phyloP scores from a whole-genome alignment of 2,113 vertebrate genomes.

The Grus americana region DNA sequence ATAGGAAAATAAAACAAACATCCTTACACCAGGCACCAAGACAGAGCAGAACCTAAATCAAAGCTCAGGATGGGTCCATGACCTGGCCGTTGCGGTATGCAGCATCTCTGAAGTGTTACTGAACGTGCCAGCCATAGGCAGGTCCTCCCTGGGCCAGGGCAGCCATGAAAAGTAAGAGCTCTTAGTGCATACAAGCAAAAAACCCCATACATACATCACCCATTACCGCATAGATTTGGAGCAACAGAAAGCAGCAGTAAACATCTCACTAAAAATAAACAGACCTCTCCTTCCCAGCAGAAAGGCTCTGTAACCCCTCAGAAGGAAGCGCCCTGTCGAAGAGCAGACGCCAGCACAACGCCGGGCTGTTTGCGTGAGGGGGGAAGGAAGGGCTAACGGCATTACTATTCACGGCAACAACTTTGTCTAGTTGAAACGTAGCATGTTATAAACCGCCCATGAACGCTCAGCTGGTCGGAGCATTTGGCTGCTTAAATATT shows the following conservation, averaged over 20 bases:
- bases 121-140: fast-evolving
- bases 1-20: background rate
- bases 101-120: background rate
- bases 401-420: background rate
- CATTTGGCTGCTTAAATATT: background rate
- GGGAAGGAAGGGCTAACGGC: background rate
- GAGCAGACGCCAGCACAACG: background rate
- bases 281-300: background rate
- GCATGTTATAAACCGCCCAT: background rate
- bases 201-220: background rate
- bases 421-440: background rate
- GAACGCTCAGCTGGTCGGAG: background rate
- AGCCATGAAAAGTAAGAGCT: background rate
- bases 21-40: background rate
- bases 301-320: background rate
- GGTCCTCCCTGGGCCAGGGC: fast-evolving
- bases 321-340: background rate
- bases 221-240: background rate
- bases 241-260: background rate
- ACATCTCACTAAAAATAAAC: background rate
- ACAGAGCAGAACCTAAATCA: background rate
- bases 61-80: fast-evolving
- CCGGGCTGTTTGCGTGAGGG: fast-evolving
- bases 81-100: background rate
- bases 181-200: background rate